Evolutionary conservation across 2,888 invertebrate genomes (phyloP).

Genomic region (Pandemis corylana): DNA sequence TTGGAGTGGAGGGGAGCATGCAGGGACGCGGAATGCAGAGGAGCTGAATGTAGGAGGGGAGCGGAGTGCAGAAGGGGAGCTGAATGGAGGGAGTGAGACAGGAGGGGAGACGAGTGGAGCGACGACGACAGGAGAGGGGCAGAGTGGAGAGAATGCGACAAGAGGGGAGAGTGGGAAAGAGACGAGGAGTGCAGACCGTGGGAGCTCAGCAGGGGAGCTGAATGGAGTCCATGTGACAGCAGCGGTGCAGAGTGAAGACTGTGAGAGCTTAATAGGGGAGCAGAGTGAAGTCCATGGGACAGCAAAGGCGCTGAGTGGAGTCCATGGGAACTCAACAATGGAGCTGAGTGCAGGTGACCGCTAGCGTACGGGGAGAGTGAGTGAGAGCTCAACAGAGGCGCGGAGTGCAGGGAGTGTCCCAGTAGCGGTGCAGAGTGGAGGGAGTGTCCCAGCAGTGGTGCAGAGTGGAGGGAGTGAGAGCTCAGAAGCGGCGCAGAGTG

Average conservation of each 20-base stretch:
- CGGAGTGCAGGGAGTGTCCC: conserved; percentile 34
- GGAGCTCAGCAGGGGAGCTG: conserved; percentile 35
- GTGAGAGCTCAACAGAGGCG: conserved; percentile 27
- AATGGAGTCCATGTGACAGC: conserved; percentile 18
- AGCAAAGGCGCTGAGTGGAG: conserved; percentile 31
- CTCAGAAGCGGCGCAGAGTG: conserved; percentile 46
- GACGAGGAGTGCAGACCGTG: conserved; percentile 30
- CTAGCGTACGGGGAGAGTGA: not conserved
- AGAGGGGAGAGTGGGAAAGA: conserved; percentile 12
- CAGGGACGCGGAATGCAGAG: conserved; percentile 34
- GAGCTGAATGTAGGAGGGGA: not conserved
- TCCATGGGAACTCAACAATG: conserved; percentile 40
- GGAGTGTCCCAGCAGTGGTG: conserved; percentile 39
- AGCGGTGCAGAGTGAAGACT: conserved; percentile 13
- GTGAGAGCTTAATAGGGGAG: conserved; percentile 15
- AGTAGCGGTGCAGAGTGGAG: conserved; percentile 43
- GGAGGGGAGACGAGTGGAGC: not conserved
- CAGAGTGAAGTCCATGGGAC: conserved; percentile 16
- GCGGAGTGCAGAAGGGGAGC: not conserved
- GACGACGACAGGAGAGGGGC: conserved; percentile 28
- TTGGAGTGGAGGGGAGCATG: conserved; percentile 25
- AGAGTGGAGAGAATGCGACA: conserved; percentile 31
- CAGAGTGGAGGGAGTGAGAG: conserved; percentile 41
- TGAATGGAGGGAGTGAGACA: conserved; percentile 1
- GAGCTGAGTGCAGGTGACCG: conserved; percentile 29